These are phyloP conservation scores for Linyphia triangularis DNA, from an alignment of 2,888 invertebrate genomes.

Conservation along the genomic window DNA sequence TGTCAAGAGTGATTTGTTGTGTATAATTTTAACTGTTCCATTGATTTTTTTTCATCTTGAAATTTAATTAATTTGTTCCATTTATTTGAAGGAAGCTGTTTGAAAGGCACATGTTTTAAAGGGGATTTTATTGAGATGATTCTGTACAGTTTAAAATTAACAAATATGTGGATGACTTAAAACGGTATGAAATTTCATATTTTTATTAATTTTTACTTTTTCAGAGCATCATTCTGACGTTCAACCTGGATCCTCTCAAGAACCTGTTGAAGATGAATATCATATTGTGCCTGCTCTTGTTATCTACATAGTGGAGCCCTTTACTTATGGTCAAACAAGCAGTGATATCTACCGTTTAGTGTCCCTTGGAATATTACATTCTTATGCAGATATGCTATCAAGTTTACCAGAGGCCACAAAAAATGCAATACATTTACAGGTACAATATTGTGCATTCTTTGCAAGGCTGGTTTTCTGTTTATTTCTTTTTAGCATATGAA, in stretches of 20 bases:
- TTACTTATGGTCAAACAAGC: slow-evolving; percentile 87
- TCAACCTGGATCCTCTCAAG: slow-evolving; percentile 23
- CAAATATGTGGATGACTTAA: no score
- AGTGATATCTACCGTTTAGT: slow-evolving; percentile 87
- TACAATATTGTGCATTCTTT: slow-evolving; percentile 78
- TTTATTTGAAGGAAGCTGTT: no score
- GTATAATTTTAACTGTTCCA: no score
- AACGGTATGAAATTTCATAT: no score
- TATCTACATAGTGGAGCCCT: slow-evolving; percentile 98
- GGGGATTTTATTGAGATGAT: no score
- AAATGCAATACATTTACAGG: slow-evolving; percentile 89
- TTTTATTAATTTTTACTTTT: no score
- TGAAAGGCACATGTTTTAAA: no score
- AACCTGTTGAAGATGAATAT: slow-evolving; percentile 78
- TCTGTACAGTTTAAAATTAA: no score
- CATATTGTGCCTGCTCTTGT: slow-evolving; percentile 91
- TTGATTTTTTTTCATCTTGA: no score
- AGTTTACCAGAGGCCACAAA: slow-evolving; percentile 88
- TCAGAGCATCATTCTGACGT: slow-evolving; percentile 25
- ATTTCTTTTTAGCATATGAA: not conserved
- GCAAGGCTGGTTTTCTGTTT: not conserved
- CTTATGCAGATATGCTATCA: slow-evolving; percentile 88
- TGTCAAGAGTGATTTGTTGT: no score
- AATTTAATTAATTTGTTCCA: no score
- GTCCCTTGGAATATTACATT: slow-evolving; percentile 89